These are phyloP conservation scores for Psittacara wagleri DNA, from an alignment of 2,113 vertebrate species.

Conservation along the genomic window DNA sequence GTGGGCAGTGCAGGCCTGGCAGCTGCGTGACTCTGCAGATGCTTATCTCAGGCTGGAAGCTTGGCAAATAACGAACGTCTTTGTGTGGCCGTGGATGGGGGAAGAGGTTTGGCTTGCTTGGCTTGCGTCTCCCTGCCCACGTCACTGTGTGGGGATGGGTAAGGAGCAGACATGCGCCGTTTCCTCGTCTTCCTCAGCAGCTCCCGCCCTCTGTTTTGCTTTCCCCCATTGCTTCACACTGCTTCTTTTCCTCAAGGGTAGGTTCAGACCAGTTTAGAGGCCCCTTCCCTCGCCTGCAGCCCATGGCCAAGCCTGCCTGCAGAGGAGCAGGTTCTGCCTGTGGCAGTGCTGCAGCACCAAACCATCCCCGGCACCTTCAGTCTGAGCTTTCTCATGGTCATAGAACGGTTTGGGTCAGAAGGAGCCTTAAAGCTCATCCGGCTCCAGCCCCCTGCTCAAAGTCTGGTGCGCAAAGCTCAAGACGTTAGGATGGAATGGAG, in stretches of 20 bases:
- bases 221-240: not conserved
- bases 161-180: rapidly evolving
- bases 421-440: not conserved
- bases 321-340: not conserved
- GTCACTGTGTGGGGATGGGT: rapidly evolving
- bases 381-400: not conserved
- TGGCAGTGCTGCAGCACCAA: not conserved
- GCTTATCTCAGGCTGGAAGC: not conserved
- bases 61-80: not conserved
- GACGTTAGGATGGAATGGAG: not conserved
- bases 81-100: not conserved
- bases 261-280: not conserved
- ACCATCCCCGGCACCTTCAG: not conserved
- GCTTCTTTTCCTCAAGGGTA: not conserved
- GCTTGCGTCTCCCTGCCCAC: not conserved
- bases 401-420: not conserved
- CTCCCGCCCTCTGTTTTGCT: not conserved
- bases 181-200: rapidly evolving
- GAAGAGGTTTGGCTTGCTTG: not conserved
- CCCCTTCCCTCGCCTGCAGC: not conserved
- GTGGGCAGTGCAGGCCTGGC: not conserved
- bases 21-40: not conserved
- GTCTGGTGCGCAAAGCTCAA: not conserved
- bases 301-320: not conserved
- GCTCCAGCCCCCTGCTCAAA: not conserved